These are phyloP conservation scores for Musca vetustissima DNA, from an alignment of 1,140 invertebrate species.

Conservation along the genomic window DNA sequence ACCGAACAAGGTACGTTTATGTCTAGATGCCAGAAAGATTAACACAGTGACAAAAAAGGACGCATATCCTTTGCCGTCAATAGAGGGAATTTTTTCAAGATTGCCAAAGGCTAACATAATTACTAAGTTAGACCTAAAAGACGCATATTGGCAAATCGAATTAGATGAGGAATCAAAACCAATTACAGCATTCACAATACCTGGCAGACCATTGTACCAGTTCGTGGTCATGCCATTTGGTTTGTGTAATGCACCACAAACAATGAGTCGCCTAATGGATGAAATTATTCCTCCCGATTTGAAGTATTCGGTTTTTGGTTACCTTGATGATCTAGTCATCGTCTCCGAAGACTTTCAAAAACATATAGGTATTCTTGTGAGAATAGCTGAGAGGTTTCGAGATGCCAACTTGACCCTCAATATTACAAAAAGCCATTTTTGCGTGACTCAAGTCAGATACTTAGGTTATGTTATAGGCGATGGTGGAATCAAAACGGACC, in stretches of 20 bases:
- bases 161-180: constrained; percentile 2
- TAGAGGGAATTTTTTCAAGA: not conserved
- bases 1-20: not conserved
- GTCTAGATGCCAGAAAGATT: not conserved
- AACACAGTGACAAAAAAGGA: not conserved
- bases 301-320: no score
- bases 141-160: not conserved
- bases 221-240: constrained; percentile 3
- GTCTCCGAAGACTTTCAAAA: not conserved
- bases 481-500: not conserved
- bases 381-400: not conserved
- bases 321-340: not conserved
- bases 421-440: not conserved
- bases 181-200: not conserved
- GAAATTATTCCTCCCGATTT: no score
- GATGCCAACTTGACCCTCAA: not conserved
- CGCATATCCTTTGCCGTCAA: constrained; percentile 1
- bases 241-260: not conserved
- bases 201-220: not conserved
- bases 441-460: not conserved
- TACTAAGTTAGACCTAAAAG: not conserved
- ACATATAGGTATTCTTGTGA: not conserved
- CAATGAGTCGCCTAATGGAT: no score
- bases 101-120: not conserved
- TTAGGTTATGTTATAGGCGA: not conserved